Evolutionary conservation across 1,140 invertebrate species (phyloP).

Genomic region (Sipha flava): DNA sequence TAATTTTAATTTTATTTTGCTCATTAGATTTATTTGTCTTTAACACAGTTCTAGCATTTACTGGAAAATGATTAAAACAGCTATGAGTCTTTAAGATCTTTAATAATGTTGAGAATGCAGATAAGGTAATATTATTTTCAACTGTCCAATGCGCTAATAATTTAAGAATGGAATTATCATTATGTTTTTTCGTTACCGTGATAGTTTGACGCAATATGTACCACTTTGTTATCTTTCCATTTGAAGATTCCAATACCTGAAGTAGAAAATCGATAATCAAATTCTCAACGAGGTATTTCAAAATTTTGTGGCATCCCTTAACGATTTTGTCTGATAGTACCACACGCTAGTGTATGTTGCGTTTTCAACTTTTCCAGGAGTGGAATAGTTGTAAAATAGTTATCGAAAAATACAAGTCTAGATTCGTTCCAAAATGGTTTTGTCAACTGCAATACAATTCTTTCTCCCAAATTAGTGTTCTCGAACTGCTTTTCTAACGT

Average conservation of each 20-base stretch:
- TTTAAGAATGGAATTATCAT: neutral
- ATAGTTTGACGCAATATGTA: neutral
- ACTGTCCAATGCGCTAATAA: neutral
- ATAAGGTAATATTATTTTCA: neutral
- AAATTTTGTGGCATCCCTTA: neutral
- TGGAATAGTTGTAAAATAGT: conserved; percentile 30
- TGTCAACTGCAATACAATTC: conserved; percentile 21
- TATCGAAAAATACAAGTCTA: conserved; percentile 19
- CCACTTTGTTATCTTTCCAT: conserved; percentile 8
- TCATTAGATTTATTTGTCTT: neutral
- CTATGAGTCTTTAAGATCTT: neutral
- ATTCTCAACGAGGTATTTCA: neutral
- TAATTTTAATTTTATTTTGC: neutral
- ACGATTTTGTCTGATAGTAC: neutral
- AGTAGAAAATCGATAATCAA: neutral
- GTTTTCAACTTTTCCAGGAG: conserved; percentile 29
- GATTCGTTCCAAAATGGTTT: conserved; percentile 27
- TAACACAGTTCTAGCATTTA: neutral
- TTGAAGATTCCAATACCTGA: neutral
- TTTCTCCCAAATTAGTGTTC: conserved; percentile 12
- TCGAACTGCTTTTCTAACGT: neutral
- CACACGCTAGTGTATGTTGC: conserved; percentile 23
- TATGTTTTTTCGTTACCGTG: neutral
- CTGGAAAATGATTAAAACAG: neutral
- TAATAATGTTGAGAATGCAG: neutral